These are phyloP conservation scores for Conistra vaccinii DNA, from an alignment of 2,888 invertebrate genomes.

Conservation along the genomic window DNA sequence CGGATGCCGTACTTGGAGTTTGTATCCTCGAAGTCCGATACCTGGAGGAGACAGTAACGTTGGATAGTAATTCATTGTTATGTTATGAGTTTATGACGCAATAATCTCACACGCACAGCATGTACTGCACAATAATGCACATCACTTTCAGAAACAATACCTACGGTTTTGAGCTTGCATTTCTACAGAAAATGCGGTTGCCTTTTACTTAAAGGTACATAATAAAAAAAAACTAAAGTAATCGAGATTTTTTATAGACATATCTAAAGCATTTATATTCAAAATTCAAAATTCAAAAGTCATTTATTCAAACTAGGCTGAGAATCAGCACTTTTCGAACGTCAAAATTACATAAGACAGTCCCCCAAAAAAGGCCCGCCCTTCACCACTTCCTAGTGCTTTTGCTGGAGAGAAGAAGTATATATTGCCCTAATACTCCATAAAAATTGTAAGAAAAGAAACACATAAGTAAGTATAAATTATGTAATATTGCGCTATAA, in stretches of 20 bases:
- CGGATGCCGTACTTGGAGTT: conserved; percentile 80
- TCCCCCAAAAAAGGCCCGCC: too few species aligned
- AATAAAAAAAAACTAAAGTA: too few species aligned
- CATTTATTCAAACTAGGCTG: too few species aligned
- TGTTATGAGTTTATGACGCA: too few species aligned
- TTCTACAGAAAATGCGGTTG: background rate
- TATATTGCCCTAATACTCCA: background rate
- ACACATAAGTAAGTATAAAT: too few species aligned
- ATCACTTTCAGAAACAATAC: background rate
- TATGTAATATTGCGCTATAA: background rate
- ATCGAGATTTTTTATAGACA: background rate
- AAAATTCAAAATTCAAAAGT: too few species aligned
- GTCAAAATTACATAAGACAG: too few species aligned
- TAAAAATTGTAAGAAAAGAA: background rate
- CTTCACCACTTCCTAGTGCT: too few species aligned
- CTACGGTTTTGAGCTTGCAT: background rate
- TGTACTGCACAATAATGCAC: background rate
- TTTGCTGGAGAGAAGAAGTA: too few species aligned
- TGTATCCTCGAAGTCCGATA: conserved; percentile 85
- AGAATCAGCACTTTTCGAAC: too few species aligned
- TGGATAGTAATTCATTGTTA: background rate
- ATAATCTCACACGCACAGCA: background rate
- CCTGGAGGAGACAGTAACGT: conserved; percentile 68
- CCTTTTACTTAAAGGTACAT: background rate
- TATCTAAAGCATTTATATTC: too few species aligned